Evolutionary conservation across 2,797 vertebrate genomes (phyloP).

Genomic region (Siniperca scherzeri): DNA sequence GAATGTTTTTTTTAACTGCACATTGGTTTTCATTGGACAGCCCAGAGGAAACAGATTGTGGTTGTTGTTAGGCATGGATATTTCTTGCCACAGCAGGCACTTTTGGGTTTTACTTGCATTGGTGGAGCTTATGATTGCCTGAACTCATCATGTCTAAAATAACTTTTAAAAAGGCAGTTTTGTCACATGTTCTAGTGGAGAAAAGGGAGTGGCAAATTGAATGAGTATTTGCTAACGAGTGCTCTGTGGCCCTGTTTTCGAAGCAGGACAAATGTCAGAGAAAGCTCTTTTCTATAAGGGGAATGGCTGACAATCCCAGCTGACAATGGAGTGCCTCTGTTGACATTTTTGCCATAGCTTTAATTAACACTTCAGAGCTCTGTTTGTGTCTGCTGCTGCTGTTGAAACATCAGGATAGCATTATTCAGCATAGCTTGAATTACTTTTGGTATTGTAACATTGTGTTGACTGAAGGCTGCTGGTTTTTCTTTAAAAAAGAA

Average conservation of each 20-base stretch:
- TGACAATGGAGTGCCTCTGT: not conserved
- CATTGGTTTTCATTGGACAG: not conserved
- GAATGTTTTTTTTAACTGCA: not conserved
- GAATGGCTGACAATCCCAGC: slow-evolving; percentile 7
- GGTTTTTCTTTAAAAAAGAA: not conserved
- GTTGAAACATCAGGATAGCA: too few species aligned
- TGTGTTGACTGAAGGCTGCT: slow-evolving; percentile 9
- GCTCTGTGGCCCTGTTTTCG: not conserved
- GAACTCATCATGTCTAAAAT: not conserved
- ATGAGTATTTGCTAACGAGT: not conserved
- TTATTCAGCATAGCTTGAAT: slow-evolving; percentile 15
- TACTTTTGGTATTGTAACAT: slow-evolving; percentile 10
- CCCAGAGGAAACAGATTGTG: not conserved
- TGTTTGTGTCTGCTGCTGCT: slow-evolving; percentile 33
- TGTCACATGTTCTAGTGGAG: not conserved
- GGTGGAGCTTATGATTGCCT: not conserved
- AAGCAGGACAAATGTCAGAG: slow-evolving; percentile 10
- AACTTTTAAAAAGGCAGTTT: not conserved
- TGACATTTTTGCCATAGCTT: slow-evolving; percentile 4
- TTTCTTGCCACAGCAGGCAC: not conserved
- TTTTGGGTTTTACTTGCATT: not conserved
- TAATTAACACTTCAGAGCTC: slow-evolving; percentile 23
- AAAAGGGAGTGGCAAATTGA: not conserved
- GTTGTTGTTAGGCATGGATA: not conserved
- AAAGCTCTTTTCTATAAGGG: slow-evolving; percentile 29